A percentile compares a stretch with the other conserved stretches of the same genome.
These are phyloP conservation scores for Drosophila nr. perissopoda DNA, from an alignment of 2,888 invertebrate species.

Conservation along the genomic window DNA sequence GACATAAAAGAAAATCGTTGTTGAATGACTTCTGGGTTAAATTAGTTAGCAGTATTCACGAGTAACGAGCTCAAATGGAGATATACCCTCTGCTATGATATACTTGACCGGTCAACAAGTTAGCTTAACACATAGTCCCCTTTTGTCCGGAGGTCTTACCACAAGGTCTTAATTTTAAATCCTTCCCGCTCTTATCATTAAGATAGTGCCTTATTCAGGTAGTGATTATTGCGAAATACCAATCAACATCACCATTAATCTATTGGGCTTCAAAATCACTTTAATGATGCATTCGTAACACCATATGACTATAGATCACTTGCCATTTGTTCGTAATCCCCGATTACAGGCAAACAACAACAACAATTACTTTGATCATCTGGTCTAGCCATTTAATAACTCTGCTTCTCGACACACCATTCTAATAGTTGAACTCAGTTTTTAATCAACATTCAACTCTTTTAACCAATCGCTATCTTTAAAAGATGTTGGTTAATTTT, in stretches of 20 bases:
- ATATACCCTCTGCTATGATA: not conserved
- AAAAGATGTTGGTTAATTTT: not conserved
- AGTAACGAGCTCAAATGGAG: not conserved
- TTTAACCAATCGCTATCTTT: not conserved
- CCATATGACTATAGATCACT: constrained; percentile 31
- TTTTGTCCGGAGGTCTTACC: constrained; percentile 12
- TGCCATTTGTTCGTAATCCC: constrained; percentile 25
- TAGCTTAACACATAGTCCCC: constrained; percentile 8
- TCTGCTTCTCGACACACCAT: not conserved
- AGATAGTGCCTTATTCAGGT: constrained; percentile 14
- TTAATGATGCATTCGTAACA: constrained; percentile 20
- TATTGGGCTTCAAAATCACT: constrained; percentile 46
- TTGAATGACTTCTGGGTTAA: constrained; percentile 15
- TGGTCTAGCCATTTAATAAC: constrained; percentile 5
- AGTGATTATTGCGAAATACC: constrained; percentile 16
- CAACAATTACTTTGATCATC: constrained; percentile 9
- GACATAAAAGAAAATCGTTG: not conserved
- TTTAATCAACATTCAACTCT: not conserved
- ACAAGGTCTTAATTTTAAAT: constrained; percentile 34
- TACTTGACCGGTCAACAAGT: constrained; percentile 11
- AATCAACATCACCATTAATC: constrained; percentile 35
- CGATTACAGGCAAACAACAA: constrained; percentile 5
- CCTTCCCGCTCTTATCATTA: constrained; percentile 18
- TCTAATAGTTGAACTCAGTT: not conserved
- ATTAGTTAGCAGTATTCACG: constrained; percentile 25